phyloP scores from a whole-genome alignment of 2,113 vertebrate genomes.

The Micronisus gabar region DNA sequence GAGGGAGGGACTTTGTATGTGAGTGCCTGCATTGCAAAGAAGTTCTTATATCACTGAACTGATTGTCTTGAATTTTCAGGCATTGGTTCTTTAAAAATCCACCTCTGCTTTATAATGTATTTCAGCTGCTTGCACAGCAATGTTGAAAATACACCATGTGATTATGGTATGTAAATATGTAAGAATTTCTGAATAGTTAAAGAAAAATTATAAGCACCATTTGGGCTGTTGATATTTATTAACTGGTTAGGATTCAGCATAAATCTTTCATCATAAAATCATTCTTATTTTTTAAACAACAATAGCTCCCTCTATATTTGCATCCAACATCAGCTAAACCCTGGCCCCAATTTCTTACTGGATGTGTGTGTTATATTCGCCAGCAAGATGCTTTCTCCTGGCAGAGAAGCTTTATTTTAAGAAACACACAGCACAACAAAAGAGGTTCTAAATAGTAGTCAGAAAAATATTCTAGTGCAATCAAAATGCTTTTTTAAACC shows the following conservation, averaged over 20 bases:
- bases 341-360: conserved; percentile 1
- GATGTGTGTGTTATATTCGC: not conserved
- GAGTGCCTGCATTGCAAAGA: not conserved
- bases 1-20: not conserved
- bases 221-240: conserved; percentile 13
- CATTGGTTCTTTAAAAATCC: not conserved
- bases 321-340: not conserved
- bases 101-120: not conserved
- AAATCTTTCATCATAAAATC: conserved; percentile 7
- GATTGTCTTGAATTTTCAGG: not conserved
- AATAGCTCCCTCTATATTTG: conserved; percentile 3
- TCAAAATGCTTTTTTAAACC: conserved; percentile 18
- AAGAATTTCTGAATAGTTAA: not conserved
- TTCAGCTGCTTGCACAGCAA: not conserved
- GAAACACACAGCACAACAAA: conserved; percentile 40
- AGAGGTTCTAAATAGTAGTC: conserved; percentile 25
- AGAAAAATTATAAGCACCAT: not conserved
- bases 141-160: not conserved
- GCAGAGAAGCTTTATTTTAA: conserved; percentile 44
- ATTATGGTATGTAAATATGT: not conserved
- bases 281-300: conserved; percentile 12
- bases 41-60: not conserved
- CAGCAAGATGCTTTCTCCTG: conserved; percentile 18
- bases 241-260: not conserved
- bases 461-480: not conserved